phyloP scores from a whole-genome alignment of 92 coral and sea anemone species.

The Zoanthus solanderi region DNA sequence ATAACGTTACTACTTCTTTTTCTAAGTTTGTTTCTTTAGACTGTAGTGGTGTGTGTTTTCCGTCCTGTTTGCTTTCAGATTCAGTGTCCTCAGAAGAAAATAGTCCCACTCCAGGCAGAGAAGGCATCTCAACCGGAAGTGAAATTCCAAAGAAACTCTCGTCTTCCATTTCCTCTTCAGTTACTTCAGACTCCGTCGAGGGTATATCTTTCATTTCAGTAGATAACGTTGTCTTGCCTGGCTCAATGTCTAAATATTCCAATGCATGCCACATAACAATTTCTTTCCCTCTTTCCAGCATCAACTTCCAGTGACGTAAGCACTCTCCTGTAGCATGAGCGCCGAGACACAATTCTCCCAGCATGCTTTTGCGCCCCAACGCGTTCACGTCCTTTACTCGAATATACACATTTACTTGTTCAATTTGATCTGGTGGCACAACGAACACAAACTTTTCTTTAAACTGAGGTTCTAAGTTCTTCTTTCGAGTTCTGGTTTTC shows the following conservation, averaged over 20 bases:
- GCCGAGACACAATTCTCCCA: constrained; percentile 87
- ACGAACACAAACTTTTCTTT: constrained; percentile 72
- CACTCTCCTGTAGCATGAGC: constrained; percentile 83
- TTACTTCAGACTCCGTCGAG: constrained; percentile 71
- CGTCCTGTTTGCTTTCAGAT: constrained; percentile 31
- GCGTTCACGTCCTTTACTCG: constrained; percentile 89
- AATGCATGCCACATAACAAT: constrained; percentile 90
- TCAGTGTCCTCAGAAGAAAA: constrained; percentile 45
- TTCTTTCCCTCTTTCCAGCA: constrained; percentile 72
- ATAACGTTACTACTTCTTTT: not conserved
- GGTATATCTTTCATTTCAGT: constrained; percentile 82
- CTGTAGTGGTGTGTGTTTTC: not conserved
- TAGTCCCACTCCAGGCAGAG: constrained; percentile 24
- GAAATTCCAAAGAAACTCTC: constrained; percentile 74
- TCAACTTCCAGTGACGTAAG: constrained; percentile 84
- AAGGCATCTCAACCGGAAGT: constrained; percentile 61
- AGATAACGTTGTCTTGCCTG: constrained; percentile 80
- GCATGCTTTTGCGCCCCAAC: constrained; percentile 78
- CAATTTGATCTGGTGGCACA: constrained; percentile 72
- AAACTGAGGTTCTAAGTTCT: constrained; percentile 85
- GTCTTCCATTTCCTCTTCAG: constrained; percentile 79
- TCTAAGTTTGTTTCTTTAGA: not conserved
- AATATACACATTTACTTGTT: constrained; percentile 77
- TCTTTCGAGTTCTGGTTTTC: constrained; percentile 81
- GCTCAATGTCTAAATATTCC: constrained; percentile 79